Conservation (phyloP, 2,113 vertebrate species). For the Isurus oxyrinchus region DNA sequence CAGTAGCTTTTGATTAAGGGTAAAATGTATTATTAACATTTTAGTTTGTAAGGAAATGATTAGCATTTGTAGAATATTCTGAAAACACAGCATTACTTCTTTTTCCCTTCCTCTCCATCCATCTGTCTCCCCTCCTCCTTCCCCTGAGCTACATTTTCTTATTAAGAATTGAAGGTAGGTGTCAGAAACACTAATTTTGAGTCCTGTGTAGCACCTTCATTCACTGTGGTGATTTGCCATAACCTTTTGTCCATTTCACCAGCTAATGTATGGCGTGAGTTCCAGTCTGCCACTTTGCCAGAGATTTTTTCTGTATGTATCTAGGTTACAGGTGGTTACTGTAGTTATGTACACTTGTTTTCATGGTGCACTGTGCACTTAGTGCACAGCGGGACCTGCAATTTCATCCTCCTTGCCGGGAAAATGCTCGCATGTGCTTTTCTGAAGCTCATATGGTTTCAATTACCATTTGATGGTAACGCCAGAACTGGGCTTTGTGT, state of each 20-base stretch:
- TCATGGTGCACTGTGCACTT: constrained; percentile 73
- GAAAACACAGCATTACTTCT: background rate
- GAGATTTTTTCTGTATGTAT: constrained; percentile 38
- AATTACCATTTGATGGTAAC: constrained; percentile 78
- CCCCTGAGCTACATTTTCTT: background rate
- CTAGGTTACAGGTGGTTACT: constrained; percentile 71
- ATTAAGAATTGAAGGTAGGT: background rate
- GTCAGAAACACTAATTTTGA: constrained; percentile 7
- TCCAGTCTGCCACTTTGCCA: constrained; percentile 1
- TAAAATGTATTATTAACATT: constrained; percentile 1
- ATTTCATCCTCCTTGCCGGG: constrained; percentile 58
- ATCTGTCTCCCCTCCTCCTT: background rate
- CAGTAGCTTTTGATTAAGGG: background rate
- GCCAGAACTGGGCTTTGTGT: constrained; percentile 64
- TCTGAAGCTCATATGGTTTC: constrained; percentile 74
- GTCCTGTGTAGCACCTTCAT: constrained; percentile 50
- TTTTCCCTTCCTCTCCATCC: background rate
- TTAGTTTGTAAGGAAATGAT: background rate
- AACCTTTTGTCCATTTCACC: constrained; percentile 46
- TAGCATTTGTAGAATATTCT: background rate
- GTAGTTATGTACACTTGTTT: constrained; percentile 73
- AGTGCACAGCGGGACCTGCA: constrained; percentile 65
- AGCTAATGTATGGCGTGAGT: constrained; percentile 45
- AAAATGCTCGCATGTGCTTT: constrained; percentile 40
- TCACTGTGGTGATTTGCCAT: constrained; percentile 36